Evolutionary conservation across 2,797 vertebrate species (phyloP).

Genomic region (Helostoma temminkii): DNA sequence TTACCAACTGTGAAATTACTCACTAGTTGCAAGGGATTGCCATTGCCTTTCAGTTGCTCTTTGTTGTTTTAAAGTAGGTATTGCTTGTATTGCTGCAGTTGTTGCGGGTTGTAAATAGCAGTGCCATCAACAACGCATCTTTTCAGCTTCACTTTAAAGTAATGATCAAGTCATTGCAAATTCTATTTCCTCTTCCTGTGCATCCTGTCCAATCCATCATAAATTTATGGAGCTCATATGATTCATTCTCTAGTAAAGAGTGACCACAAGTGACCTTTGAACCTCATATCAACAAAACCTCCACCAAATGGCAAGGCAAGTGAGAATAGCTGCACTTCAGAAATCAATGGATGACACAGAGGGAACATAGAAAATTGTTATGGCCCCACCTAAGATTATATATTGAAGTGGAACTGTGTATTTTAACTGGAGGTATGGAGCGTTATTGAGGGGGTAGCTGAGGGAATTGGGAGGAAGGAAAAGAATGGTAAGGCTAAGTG

Average conservation of each 20-base stretch:
- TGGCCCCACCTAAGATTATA: slow-evolving; percentile 18
- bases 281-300: slow-evolving; percentile 23
- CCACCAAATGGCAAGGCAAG: slow-evolving; percentile 23
- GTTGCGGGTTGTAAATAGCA: slow-evolving; percentile 8
- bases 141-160: slow-evolving; percentile 26
- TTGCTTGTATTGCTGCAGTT: neutral
- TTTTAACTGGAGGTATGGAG: slow-evolving; percentile 48
- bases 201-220: slow-evolving; percentile 33
- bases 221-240: slow-evolving; percentile 39
- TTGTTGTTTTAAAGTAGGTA: slow-evolving; percentile 10
- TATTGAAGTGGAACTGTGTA: slow-evolving; percentile 44
- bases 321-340: slow-evolving; percentile 52
- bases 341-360: slow-evolving; percentile 27
- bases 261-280: slow-evolving; percentile 23
- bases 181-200: slow-evolving; percentile 26
- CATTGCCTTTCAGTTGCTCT: neutral
- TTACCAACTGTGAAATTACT: slow-evolving; percentile 1
- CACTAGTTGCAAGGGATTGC: neutral
- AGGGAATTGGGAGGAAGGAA: slow-evolving; percentile 36
- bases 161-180: slow-evolving; percentile 31
- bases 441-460: slow-evolving; percentile 55
- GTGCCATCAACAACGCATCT: slow-evolving; percentile 14
- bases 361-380: slow-evolving; percentile 9
- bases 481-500: slow-evolving; percentile 63
- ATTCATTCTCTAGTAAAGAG: slow-evolving; percentile 10